Evolutionary conservation across 2,888 invertebrate species (phyloP).

Genomic region (Conchocele bisecta): DNA sequence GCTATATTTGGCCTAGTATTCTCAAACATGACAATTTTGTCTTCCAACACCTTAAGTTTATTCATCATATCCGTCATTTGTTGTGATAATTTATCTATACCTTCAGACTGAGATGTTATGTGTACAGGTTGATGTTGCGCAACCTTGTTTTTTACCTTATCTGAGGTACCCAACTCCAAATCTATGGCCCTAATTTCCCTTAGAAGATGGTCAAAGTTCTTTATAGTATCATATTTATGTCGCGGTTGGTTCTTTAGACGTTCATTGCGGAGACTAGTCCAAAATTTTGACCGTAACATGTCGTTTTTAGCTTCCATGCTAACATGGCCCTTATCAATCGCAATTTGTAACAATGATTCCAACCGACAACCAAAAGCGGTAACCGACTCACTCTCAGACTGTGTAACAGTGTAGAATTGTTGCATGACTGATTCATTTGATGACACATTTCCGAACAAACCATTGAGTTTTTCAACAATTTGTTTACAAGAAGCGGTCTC

Average conservation of each 20-base stretch:
- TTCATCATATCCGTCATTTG: neutral
- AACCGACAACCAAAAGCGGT: neutral
- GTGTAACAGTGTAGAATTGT: neutral
- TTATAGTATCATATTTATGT: conserved; percentile 1
- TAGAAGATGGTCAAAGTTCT: neutral
- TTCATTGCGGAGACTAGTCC: conserved; percentile 2
- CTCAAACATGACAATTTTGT: too few species aligned
- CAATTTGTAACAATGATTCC: neutral
- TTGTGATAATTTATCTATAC: neutral
- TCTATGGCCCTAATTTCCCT: neutral
- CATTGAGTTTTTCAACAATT: conserved; percentile 2
- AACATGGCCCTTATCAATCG: neutral
- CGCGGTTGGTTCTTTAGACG: neutral
- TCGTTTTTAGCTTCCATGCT: neutral
- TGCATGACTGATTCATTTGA: conserved; percentile 1
- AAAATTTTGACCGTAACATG: conserved; percentile 4
- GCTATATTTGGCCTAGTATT: too few species aligned
- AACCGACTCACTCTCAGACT: neutral
- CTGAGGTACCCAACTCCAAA: neutral
- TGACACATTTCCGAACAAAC: neutral
- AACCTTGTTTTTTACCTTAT: neutral
- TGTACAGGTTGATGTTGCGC: neutral
- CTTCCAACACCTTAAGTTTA: neutral
- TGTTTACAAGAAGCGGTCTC: conserved; percentile 1
- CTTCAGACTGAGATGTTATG: neutral